Evolutionary conservation across 2,888 invertebrate species (phyloP).

Genomic region (Plagodis pulveraria): DNA sequence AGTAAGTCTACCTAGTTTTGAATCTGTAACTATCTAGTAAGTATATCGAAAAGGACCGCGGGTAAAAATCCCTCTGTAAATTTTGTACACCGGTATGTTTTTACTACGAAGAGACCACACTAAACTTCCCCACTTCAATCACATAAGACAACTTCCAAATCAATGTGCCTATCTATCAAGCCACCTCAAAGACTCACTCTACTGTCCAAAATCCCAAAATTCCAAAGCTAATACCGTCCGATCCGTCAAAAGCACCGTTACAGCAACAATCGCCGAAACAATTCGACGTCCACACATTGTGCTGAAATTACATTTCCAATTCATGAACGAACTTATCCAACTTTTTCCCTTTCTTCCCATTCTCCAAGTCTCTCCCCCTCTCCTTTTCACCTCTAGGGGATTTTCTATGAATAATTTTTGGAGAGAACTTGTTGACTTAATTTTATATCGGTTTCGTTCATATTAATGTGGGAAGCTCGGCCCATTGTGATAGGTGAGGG

Average conservation of each 20-base stretch:
- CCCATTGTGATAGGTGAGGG: conserved; percentile 24
- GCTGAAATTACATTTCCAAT: conserved; percentile 83
- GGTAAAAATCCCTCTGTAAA: too few species aligned
- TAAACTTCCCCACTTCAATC: not conserved
- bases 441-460: conserved; percentile 76
- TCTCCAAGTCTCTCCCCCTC: conserved; percentile 39
- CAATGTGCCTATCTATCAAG: not conserved
- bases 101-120: too few species aligned
- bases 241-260: conserved; percentile 20
- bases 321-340: conserved; percentile 77
- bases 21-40: too few species aligned
- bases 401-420: conserved; percentile 82
- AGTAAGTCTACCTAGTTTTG: too few species aligned
- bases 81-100: too few species aligned
- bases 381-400: conserved; percentile 56
- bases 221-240: conserved; percentile 1
- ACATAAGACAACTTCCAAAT: not conserved
- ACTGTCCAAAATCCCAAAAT: conserved; percentile 1
- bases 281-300: conserved; percentile 65
- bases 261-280: conserved; percentile 67
- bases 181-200: not conserved
- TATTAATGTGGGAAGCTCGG: conserved; percentile 43
- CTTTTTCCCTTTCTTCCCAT: conserved; percentile 52
- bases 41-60: too few species aligned
- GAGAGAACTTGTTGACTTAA: conserved; percentile 80